Evolutionary conservation across 2,797 vertebrate genomes (phyloP), one percentile per base, ranked within the genome.

Genomic region (Anas bahamensis): DNA sequence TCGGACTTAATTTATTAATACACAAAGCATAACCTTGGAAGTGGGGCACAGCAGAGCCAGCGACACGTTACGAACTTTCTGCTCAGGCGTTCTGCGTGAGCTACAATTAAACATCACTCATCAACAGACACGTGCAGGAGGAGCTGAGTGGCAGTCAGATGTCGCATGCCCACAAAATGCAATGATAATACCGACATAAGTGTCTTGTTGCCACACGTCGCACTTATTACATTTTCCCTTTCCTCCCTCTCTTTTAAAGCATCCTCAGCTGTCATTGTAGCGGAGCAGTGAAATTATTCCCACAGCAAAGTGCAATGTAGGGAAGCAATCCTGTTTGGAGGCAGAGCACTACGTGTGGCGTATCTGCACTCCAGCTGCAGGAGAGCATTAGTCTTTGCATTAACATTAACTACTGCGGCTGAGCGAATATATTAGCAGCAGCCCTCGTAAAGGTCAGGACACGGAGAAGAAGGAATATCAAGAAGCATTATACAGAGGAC

Each of bases 21-120:
- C 22, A 65, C 39, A 94, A 95, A 95, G 64, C 78, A 59, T 68
- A 89, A 87, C 86, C 74, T 90, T 94, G 77, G 86, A 91, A 93
- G 35, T 39, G 83, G 72, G 66, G 60, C 0, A 0, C 37, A 55
- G 69, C 31, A 53, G 66, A 87, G 68, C 22, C 85, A 93, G 74
- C 37, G 57, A 83, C 70, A 93, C 84, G 68, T 0, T 3, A 70
- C 23, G 21, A 95, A 88, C 31, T 88, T 87, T 69, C 69, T 50
- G 61, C 57, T 84, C 48, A 29, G 89, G 72, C 52, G 22, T 33
- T 86, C 31, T 79, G 53, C 91, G 85, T 44, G 71, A 88, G 29
- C 68, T 65, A 61, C 75, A 92, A 71, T 79, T 65, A 91, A 86
- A 59, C 29, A 60, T 57, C 78, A 23, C 60, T 77, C 55, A 70